phyloP scores from a whole-genome alignment of 2,797 vertebrate species.

The Tarsius wallacei region DNA sequence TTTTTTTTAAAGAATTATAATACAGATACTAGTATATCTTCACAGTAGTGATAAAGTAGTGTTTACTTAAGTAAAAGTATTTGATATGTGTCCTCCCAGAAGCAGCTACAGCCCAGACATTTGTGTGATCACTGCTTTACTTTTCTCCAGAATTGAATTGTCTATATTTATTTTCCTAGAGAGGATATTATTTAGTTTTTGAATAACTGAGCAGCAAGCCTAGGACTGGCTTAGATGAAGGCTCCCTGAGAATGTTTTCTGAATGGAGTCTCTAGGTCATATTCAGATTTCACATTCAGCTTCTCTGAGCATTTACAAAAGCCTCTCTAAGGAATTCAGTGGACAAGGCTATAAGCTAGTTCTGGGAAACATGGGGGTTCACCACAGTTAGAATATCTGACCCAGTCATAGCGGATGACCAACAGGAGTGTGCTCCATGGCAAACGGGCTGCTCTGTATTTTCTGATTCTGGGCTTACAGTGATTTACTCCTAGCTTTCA shows the following conservation, averaged over 20 bases:
- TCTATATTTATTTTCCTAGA: not conserved
- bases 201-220: not conserved
- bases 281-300: not conserved
- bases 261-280: not conserved
- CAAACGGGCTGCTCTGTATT: not conserved
- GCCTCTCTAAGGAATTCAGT: not conserved
- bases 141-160: conserved; percentile 34
- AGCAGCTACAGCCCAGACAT: conserved; percentile 2
- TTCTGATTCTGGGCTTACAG: not conserved
- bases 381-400: not conserved
- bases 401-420: not conserved
- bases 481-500: not conserved
- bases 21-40: not conserved
- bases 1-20: not conserved
- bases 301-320: conserved; percentile 2
- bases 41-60: not conserved
- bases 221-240: not conserved
- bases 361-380: not conserved
- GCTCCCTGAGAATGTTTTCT: not conserved
- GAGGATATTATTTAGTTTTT: not conserved
- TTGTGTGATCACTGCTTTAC: conserved; percentile 3
- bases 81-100: not conserved
- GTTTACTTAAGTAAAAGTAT: conserved; percentile 30
- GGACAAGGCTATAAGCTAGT: not conserved
- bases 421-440: not conserved